phyloP scores from a whole-genome alignment of 2,113 vertebrate genomes.

The Pavo muticus region DNA sequence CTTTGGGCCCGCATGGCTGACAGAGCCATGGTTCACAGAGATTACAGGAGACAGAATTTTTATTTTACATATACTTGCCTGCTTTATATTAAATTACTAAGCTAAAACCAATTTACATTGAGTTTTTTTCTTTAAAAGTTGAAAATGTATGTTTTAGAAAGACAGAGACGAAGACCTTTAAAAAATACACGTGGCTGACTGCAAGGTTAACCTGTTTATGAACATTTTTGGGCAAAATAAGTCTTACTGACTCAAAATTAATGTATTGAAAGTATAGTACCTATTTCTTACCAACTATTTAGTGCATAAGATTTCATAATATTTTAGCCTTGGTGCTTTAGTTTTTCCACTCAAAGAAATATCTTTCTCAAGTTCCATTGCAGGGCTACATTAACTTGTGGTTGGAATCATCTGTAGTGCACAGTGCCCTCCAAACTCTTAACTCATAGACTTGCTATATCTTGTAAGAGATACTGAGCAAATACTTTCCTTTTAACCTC shows the following conservation, averaged over 20 bases:
- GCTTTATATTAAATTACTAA: neutral
- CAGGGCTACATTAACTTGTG: neutral
- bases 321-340: neutral
- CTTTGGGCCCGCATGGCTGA: neutral
- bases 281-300: neutral
- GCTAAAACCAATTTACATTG: neutral
- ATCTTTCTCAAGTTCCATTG: neutral
- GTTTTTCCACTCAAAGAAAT: neutral
- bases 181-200: neutral
- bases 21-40: neutral
- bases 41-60: neutral
- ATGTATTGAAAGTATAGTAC: neutral
- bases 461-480: rapidly evolving
- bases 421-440: neutral
- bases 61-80: neutral
- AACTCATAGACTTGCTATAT: neutral
- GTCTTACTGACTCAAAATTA: neutral
- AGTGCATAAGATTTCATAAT: neutral
- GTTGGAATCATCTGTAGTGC: neutral
- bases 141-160: neutral
- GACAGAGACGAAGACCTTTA: neutral
- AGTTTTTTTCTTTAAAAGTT: neutral
- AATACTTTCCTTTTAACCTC: neutral
- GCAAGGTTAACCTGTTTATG: neutral
- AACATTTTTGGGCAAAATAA: neutral